These are phyloP conservation scores for Apolygus lucorum DNA, from an alignment of 1,140 invertebrate species.

Conservation along the genomic window DNA sequence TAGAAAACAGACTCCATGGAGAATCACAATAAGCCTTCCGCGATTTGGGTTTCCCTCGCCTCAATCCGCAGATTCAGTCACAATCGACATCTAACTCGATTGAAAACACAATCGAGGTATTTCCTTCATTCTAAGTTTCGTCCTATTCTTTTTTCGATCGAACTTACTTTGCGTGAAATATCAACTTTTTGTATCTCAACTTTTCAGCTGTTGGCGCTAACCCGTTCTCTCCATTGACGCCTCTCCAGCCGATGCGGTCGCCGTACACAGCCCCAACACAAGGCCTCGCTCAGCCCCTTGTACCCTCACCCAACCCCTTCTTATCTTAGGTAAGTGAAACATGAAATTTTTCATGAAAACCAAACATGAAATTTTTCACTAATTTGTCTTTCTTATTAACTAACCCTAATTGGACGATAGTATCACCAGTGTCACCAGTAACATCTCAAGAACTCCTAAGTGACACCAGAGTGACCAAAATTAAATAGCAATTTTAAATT, in stretches of 20 bases:
- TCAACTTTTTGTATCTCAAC: constrained; percentile 1
- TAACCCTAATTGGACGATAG: neutral
- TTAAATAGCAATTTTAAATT: neutral
- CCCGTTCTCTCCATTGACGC: constrained; percentile 26
- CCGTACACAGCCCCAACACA: constrained; percentile 15
- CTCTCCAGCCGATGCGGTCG: constrained; percentile 18
- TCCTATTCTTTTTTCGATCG: neutral
- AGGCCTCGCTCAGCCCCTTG: constrained; percentile 24
- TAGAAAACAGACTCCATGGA: too few species aligned
- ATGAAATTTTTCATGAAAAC: too few species aligned
- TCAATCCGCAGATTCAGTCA: too few species aligned
- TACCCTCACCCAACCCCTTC: constrained; percentile 29
- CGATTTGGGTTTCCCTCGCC: too few species aligned
- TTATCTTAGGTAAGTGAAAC: constrained; percentile 25
- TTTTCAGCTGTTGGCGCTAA: constrained; percentile 20
- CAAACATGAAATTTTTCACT: too few species aligned
- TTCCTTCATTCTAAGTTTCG: too few species aligned
- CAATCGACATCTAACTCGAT: too few species aligned
- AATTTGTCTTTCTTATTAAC: neutral
- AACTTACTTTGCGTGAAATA: neutral
- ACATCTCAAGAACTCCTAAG: neutral
- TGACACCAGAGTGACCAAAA: neutral
- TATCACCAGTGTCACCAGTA: neutral
- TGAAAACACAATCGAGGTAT: too few species aligned
- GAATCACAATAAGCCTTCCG: too few species aligned